Conservation (phyloP, 2,888 invertebrate species). For the Stegophylla sp. region DNA sequence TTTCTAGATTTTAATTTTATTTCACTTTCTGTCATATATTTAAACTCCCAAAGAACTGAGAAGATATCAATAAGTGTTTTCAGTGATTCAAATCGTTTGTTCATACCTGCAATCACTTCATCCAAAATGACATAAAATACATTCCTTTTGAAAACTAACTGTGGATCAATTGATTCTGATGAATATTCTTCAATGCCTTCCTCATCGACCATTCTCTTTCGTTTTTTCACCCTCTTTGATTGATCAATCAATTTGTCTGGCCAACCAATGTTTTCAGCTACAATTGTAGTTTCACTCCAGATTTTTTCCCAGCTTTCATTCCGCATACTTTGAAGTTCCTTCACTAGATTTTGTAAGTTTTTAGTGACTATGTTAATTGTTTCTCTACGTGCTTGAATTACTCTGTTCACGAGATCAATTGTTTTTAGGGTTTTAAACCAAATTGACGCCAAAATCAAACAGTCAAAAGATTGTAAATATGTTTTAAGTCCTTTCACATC, state of each 20-base stretch:
- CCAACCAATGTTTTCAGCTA: too few relatives aligned
- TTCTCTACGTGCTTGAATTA: constrained; percentile 22
- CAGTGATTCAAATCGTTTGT: constrained; percentile 1
- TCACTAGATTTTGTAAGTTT: constrained; percentile 12
- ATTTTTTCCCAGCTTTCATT: too few relatives aligned
- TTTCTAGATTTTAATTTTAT: constrained; percentile 19
- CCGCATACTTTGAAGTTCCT: not conserved
- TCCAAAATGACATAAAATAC: not conserved
- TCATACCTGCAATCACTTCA: constrained; percentile 13
- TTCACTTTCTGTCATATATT: constrained; percentile 2
- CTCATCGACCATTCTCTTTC: too few relatives aligned
- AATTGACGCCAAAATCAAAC: constrained; percentile 32
- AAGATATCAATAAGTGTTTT: not conserved
- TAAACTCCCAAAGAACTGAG: too few relatives aligned
- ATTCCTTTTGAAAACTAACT: too few relatives aligned
- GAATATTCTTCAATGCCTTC: too few relatives aligned
- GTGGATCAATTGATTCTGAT: too few relatives aligned
- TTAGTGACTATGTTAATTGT: constrained; percentile 18
- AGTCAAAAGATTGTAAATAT: constrained; percentile 24
- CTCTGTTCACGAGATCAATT: constrained; percentile 1
- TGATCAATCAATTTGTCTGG: too few relatives aligned
- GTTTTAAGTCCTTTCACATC: constrained; percentile 10
- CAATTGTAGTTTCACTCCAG: too few relatives aligned
- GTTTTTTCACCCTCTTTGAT: too few relatives aligned
- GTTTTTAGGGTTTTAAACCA: constrained; percentile 31